Percentiles rank a stretch among this genome's conserved stretches.
Evolutionary conservation across 2,888 invertebrate genomes (phyloP).

Genomic region (Frankliniella intonsa): DNA sequence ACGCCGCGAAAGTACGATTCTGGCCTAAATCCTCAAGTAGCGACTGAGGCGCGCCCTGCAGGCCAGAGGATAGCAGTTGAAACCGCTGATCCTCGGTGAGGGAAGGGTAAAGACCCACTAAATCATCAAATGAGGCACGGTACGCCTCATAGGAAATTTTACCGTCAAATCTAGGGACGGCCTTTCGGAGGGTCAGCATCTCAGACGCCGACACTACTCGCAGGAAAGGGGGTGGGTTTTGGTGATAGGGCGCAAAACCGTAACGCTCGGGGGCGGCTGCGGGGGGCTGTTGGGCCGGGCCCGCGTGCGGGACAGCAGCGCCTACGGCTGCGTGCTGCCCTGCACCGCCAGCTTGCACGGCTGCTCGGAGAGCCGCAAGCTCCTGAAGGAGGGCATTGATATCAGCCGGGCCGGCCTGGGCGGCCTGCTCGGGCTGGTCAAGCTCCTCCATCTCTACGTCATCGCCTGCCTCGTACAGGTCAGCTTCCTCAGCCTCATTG

Average conservation of each 20-base stretch:
- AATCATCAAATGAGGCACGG: background rate
- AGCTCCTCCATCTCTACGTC: too few relatives aligned
- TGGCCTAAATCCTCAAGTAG: background rate
- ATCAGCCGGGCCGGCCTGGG: background rate
- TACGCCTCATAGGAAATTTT: background rate
- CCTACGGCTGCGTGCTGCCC: too few relatives aligned
- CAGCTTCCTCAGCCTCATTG: too few relatives aligned
- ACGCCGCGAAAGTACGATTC: background rate
- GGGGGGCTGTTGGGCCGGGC: too few relatives aligned
- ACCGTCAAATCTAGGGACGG: background rate
- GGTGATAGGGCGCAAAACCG: too few relatives aligned
- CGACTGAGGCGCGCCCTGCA: background rate
- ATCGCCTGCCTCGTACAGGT: too few relatives aligned
- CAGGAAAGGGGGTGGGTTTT: background rate
- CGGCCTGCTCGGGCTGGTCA: too few relatives aligned
- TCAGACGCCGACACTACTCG: too few relatives aligned
- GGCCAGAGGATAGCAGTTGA: background rate
- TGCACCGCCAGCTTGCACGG: background rate
- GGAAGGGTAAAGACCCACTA: background rate
- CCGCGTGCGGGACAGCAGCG: too few relatives aligned
- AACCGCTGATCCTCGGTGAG: background rate
- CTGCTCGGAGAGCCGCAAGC: background rate
- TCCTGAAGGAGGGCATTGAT: background rate
- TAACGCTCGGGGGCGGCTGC: background rate
- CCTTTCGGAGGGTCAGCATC: background rate